Evolutionary conservation across 2,113 vertebrate genomes (phyloP), one percentile per base, ranked within the genome.

Genomic region (Anolis carolinensis): DNA sequence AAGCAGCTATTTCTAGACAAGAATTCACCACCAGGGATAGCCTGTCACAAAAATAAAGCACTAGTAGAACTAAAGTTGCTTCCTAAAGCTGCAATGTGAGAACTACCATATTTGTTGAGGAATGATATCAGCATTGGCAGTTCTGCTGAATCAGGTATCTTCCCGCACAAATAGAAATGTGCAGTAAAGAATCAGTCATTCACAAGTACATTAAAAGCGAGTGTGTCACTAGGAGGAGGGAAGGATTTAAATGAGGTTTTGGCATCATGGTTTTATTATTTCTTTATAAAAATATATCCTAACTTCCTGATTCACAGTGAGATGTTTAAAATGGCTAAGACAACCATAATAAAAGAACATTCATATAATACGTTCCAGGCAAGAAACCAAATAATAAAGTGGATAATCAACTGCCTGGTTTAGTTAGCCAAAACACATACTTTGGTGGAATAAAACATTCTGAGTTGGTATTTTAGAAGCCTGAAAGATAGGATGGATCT

Each of bases 91-190:
- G 59, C 34, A 20, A 21, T 67, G 21, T 81, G 20, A 78, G 77
- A 14, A 75, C 27, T n/a, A 85, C 62, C 76, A 50, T 78, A 2
- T 59, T 87, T 70, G 81, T 1, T 5, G 20, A 13, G 77, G 65
- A 67, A 78, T 55, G 30, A 32, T 16, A 52, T 34, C 68, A 75
- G 4, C 23, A 32, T 75, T 21, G 79, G 48, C 7, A 50, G 13
- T 86, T 30, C 74, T 86, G 89, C 86, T 91, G 91, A 89, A 87
- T 87, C 78, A 87, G 82, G 79, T 55, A 70, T 77, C 44, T 68
- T 78, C 85, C 52, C 21, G 23, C 85, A 82, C 25, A 25, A 55
- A 30, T 63, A 90, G 79, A 83, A 9, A 0, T 34, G 80, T 0
- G 9, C 13, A 0, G 39, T 80, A 86, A 78, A 90, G 79, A 25